Evolutionary conservation across 92 coral and sea anemone genomes (phyloP).

Genomic region (Micromussa lordhowensis): DNA sequence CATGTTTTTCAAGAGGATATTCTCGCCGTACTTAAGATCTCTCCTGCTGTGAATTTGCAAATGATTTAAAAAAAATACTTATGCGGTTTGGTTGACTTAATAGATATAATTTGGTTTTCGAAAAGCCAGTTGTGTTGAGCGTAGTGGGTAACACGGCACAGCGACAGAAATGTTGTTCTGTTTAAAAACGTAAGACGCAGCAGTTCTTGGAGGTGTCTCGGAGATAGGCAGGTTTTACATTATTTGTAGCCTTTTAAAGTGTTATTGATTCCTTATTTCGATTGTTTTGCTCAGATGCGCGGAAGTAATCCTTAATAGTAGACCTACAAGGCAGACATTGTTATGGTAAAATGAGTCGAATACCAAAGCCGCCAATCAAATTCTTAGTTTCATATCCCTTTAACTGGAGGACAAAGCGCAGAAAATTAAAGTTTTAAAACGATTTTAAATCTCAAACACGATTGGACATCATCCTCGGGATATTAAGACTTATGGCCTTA

Average conservation of each 20-base stretch:
- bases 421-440: constrained; percentile 22
- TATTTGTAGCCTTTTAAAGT: constrained; percentile 5
- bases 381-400: constrained; percentile 4
- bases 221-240: neutral
- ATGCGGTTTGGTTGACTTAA: constrained; percentile 1
- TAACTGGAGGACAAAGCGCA: neutral
- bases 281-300: constrained; percentile 11
- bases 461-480: neutral
- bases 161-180: neutral
- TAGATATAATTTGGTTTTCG: neutral
- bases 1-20: constrained; percentile 25
- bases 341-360: constrained; percentile 13
- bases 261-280: neutral
- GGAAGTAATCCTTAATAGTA: neutral
- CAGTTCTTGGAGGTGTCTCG: neutral
- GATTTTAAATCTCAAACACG: neutral
- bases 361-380: constrained; percentile 19
- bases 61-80: constrained; percentile 8
- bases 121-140: neutral
- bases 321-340: constrained; percentile 15
- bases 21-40: neutral
- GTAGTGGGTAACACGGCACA: neutral
- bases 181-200: neutral
- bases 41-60: constrained; percentile 15
- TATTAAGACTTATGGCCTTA: neutral